Base-by-base conservation (phyloP, 2,113 vertebrate species). In the Genyomyrus donnyi region DNA sequence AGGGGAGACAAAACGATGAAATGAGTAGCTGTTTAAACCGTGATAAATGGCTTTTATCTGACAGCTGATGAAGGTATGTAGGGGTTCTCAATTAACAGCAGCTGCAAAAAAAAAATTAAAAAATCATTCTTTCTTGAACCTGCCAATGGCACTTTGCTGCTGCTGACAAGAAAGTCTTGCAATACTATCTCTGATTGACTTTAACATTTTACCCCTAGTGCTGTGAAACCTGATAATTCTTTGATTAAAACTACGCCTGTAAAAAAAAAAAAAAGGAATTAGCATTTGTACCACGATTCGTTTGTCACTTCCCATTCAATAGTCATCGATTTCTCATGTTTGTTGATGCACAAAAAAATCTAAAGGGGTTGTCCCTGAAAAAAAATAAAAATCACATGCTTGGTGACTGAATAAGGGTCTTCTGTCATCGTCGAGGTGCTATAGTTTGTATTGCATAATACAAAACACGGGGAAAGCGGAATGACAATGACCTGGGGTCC, bases 31-130 rank as follows among this genome's bases (percentile, higher is more conserved):
- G 48, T 88, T 89, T 58, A 90, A 87, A 70, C 70, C 87, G 86
- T 93, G 90, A 92, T 88, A 94, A 93, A 91, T 90, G 92, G 91
- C 91, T 91, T 93, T 92, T 92, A 89, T 90, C 91, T 87, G 11
- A 91, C 91, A 93, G 87, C 90, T 91, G 90, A 89, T 91, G 89
- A 90, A 17, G 91, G 91, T 88, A 91, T 88, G 66, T 58, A 56
- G 31, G 90, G 87, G 1, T 2, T 91, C 91, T 92, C 90, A 90
- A 90, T 93, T 94, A 91, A 90, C 93, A 93, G 89, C 15, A 93
- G 92, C 86, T 39, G 92, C 90, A 93, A 93, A 93, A 24, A 42
- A 42, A 19, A 46, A 35, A 90, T 39, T 39, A 87, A 31, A 90
- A 74, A 90, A 87, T 77, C 56, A 90, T 85, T 39, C 83, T 42